Conservation (phyloP, 2,797 vertebrate species). For the Pterois miles region DNA sequence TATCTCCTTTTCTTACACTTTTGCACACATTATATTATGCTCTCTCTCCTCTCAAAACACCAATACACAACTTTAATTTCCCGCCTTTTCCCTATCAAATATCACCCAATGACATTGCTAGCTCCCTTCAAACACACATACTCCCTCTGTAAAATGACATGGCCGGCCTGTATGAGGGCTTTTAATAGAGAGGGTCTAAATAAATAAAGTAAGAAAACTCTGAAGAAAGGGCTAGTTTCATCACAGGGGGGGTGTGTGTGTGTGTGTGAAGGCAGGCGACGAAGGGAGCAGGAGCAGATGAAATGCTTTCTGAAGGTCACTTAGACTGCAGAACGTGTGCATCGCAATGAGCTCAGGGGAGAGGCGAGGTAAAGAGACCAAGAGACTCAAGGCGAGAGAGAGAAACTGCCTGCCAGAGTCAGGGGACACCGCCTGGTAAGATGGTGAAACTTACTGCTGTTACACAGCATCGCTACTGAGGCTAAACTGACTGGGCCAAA, state of each 20-base stretch:
- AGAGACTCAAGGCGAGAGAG: slow-evolving; percentile 22
- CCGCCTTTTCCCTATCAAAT: background rate
- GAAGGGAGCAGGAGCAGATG: slow-evolving; percentile 49
- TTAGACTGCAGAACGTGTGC: slow-evolving; percentile 71
- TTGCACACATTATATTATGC: background rate
- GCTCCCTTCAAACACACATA: slow-evolving; percentile 24
- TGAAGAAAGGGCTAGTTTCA: slow-evolving; percentile 21
- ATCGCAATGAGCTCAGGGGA: slow-evolving; percentile 63
- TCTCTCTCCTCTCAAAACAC: slow-evolving; percentile 14
- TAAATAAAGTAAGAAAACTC: slow-evolving; percentile 42
- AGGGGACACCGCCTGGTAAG: slow-evolving; percentile 22
- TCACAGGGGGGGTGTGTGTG: slow-evolving; percentile 8
- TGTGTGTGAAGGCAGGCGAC: slow-evolving; percentile 14
- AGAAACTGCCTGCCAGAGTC: slow-evolving; percentile 23
- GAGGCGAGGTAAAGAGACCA: slow-evolving; percentile 42
- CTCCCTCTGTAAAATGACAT: slow-evolving; percentile 38
- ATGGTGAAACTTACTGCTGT: slow-evolving; percentile 39
- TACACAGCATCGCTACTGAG: background rate
- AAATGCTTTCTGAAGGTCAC: slow-evolving; percentile 82
- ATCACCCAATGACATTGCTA: slow-evolving; percentile 2
- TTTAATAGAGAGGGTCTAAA: slow-evolving; percentile 29
- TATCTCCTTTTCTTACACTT: slow-evolving; percentile 11
- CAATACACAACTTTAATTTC: slow-evolving; percentile 10
- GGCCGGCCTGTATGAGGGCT: background rate
- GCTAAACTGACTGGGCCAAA: slow-evolving; percentile 17